Conservation (phyloP, 2,888 invertebrate species). For the Drosophila pegasa region DNA sequence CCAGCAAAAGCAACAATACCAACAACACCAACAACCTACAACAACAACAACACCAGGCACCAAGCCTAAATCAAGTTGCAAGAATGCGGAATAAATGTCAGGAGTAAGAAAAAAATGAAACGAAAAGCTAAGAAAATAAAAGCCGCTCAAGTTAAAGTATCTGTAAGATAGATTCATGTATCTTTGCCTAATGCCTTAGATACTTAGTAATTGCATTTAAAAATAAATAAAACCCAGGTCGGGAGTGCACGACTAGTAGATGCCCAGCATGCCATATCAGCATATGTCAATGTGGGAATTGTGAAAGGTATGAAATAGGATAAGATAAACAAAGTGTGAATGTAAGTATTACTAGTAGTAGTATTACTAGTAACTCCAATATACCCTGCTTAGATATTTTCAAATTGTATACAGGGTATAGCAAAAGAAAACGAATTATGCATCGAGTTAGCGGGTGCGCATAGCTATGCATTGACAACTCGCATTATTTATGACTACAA, state of each 20-base stretch:
- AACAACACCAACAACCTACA: constrained; percentile 11
- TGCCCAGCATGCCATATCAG: not conserved
- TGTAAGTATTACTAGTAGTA: too few species aligned
- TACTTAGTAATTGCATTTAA: constrained; percentile 53
- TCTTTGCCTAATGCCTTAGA: constrained; percentile 31
- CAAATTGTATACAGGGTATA: not conserved
- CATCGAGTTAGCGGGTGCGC: not conserved
- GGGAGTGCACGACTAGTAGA: not conserved
- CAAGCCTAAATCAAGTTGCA: constrained; percentile 81
- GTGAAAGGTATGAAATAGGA: too few species aligned
- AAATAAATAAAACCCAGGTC: constrained; percentile 9
- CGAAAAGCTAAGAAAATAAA: constrained; percentile 31
- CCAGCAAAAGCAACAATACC: constrained; percentile 18
- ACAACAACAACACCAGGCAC: constrained; percentile 36
- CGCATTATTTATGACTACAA: constrained; percentile 37
- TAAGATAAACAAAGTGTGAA: too few species aligned
- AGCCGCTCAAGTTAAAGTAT: constrained; percentile 36
- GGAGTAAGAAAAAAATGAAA: constrained; percentile 55
- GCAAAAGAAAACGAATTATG: not conserved
- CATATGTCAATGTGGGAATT: too few species aligned
- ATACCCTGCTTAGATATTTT: not conserved
- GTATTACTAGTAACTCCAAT: too few species aligned
- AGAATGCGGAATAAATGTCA: constrained; percentile 80
- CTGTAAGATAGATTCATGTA: constrained; percentile 58
- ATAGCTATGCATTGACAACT: constrained; percentile 16